These are phyloP conservation scores for Arrhamphus sclerolepis DNA, from an alignment of 2,797 vertebrate genomes.

Conservation along the genomic window DNA sequence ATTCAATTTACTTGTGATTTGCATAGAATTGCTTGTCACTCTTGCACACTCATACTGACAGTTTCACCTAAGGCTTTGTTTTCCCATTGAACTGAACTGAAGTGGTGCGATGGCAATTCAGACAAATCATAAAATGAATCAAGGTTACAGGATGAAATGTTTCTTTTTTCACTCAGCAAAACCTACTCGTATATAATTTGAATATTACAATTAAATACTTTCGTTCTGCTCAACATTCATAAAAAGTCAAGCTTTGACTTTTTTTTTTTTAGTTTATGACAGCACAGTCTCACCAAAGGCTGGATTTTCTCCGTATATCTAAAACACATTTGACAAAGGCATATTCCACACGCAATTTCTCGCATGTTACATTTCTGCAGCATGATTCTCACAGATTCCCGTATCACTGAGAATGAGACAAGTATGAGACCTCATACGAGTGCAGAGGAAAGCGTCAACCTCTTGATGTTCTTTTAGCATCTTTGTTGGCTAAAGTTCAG, in stretches of 20 bases:
- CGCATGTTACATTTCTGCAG: neutral
- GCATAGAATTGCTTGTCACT: slow-evolving; percentile 68
- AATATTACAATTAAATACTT: slow-evolving; percentile 13
- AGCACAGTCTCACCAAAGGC: neutral
- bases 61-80: slow-evolving; percentile 8
- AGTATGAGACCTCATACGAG: too few species aligned
- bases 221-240: slow-evolving; percentile 7
- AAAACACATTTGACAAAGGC: slow-evolving; percentile 19
- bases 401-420: slow-evolving; percentile 1
- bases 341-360: slow-evolving; percentile 12
- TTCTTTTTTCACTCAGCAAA: slow-evolving; percentile 10
- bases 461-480: too few species aligned
- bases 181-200: slow-evolving; percentile 3
- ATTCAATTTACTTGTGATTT: slow-evolving; percentile 51
- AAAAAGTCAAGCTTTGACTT: slow-evolving; percentile 11
- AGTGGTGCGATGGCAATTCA: neutral
- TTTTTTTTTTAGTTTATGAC: too few species aligned
- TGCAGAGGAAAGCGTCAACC: too few species aligned
- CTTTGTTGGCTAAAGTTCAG: too few species aligned
- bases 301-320: slow-evolving; percentile 23
- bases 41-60: neutral
- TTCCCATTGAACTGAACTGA: slow-evolving; percentile 1
- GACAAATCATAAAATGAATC: neutral
- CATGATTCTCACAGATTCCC: slow-evolving; percentile 1
- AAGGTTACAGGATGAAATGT: too few species aligned